A percentile compares a stretch with the other conserved stretches of the same genome.
Evolutionary conservation across 2,797 vertebrate genomes (phyloP).

Genomic region (Propithecus perrieri): DNA sequence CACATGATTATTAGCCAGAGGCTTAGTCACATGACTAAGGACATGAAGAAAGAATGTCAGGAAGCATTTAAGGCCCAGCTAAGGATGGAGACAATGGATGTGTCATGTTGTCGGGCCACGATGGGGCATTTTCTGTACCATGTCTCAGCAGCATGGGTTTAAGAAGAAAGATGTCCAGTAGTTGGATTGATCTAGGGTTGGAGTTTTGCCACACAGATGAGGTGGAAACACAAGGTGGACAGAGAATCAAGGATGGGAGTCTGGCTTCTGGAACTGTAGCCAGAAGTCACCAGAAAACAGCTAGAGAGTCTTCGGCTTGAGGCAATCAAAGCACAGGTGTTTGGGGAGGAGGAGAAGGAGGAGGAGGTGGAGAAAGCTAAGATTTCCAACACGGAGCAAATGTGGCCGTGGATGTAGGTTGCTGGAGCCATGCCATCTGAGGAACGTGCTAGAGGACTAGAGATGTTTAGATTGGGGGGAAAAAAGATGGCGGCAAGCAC

Average conservation of each 20-base stretch:
- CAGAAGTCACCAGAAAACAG: not conserved
- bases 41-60: not conserved
- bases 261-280: not conserved
- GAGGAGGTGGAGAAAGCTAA: not conserved
- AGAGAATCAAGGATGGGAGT: not conserved
- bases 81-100: not conserved
- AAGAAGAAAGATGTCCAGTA: not conserved
- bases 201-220: not conserved
- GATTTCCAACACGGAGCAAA: not conserved
- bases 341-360: not conserved
- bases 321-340: not conserved
- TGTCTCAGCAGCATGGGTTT: not conserved
- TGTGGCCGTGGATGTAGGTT: not conserved
- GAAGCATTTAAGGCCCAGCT: not conserved
- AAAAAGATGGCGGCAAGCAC: not conserved
- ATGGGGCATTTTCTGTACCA: not conserved
- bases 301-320: not conserved
- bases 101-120: not conserved
- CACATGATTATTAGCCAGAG: not conserved
- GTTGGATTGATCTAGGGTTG: not conserved
- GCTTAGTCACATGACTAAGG: not conserved
- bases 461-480: not conserved
- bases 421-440: not conserved
- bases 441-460: not conserved
- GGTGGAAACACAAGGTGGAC: not conserved